Evolutionary conservation across 2,113 vertebrate species (phyloP).

Genomic region (Spea bombifrons): DNA sequence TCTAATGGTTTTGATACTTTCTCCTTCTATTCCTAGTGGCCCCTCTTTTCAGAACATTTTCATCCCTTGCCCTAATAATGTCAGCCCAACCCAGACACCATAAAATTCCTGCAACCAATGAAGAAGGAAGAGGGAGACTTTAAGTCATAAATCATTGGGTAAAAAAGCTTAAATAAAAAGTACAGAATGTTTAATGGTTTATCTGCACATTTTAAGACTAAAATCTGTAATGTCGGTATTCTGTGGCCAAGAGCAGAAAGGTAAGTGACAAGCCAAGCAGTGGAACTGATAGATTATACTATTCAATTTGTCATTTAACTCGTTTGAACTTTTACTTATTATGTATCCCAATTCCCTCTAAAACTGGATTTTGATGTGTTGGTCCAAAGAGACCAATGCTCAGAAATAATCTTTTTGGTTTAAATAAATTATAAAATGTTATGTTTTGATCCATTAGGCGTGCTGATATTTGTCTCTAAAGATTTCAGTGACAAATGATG

Average conservation of each 20-base stretch:
- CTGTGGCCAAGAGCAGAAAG: neutral
- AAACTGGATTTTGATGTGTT: slow-evolving; percentile 15
- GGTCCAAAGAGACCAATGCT: slow-evolving; percentile 11
- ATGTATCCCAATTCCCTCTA: slow-evolving; percentile 31
- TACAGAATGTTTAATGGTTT: no score
- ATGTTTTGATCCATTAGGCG: slow-evolving; percentile 19
- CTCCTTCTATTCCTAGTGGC: no score
- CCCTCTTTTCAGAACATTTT: no score
- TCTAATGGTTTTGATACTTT: no score
- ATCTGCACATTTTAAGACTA: no score
- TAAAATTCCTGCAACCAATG: no score
- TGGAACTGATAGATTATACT: neutral
- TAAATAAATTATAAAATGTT: slow-evolving; percentile 25
- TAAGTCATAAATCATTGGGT: no score
- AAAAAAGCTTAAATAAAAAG: no score
- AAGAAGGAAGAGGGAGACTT: no score
- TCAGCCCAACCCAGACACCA: no score
- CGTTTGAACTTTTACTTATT: slow-evolving; percentile 13
- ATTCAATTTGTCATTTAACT: slow-evolving; percentile 1
- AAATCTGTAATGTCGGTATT: no score
- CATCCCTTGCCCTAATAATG: no score
- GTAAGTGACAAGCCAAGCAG: neutral
- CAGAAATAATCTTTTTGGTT: slow-evolving; percentile 23
- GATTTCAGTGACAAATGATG: slow-evolving; percentile 23
- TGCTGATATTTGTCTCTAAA: slow-evolving; percentile 6